phyloP scores from a whole-genome alignment of 2,113 vertebrate genomes.

The Dissostichus mawsoni region DNA sequence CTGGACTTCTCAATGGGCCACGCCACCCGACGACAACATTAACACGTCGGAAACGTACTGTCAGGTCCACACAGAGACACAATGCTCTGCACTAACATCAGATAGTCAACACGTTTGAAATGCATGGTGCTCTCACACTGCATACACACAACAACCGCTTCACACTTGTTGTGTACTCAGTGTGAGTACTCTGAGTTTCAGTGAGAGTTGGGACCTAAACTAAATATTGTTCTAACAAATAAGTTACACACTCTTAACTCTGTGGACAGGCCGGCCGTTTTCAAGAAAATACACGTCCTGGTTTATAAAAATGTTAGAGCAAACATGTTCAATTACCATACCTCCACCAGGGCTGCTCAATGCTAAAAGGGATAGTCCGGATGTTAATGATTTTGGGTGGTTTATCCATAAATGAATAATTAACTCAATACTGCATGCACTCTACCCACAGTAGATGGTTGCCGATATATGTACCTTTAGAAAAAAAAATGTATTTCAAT shows the following conservation, averaged over 20 bases:
- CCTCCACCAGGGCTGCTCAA: neutral
- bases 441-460: too few relatives aligned
- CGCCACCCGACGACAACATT: neutral
- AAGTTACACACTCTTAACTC: neutral
- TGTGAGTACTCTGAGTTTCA: neutral
- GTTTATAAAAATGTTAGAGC: neutral
- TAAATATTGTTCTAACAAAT: neutral
- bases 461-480: too few relatives aligned
- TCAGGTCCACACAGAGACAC: too few relatives aligned
- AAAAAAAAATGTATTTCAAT: too few relatives aligned
- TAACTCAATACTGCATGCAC: too few relatives aligned
- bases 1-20: neutral
- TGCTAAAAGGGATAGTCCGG: neutral
- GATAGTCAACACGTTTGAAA: too few relatives aligned
- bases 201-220: neutral
- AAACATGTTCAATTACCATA: neutral
- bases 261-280: neutral
- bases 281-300: neutral
- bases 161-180: neutral
- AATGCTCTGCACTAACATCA: too few relatives aligned
- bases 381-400: too few relatives aligned
- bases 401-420: too few relatives aligned
- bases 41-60: neutral
- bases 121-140: too few relatives aligned
- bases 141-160: too few relatives aligned